Base-by-base conservation (phyloP, 2,113 vertebrate genomes). In the Thamnaconus septentrionalis region DNA sequence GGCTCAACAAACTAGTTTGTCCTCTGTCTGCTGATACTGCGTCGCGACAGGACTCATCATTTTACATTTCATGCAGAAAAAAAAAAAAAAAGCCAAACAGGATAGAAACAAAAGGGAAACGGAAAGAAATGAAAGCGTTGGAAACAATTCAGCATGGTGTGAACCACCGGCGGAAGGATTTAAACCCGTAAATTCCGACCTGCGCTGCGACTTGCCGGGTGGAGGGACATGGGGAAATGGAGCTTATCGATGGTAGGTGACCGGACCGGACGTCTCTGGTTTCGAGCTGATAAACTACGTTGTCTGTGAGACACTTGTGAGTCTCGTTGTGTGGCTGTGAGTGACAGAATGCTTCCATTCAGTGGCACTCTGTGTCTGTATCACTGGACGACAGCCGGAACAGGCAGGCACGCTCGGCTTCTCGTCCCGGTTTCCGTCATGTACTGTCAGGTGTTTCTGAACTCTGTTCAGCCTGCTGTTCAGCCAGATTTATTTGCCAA, bases 231-330 rank as follows among this genome's bases (percentile, higher is more conserved):
- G 90, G 84, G 87, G 0, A 92, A 89, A 83, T 92, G 85, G 80
- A 82, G 90, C 4, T 71, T 91, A 51, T 87, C 91, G 0, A 89
- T 92, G 92, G 92, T 93, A 85, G 56, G 78, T 76, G 12, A 4
- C 41, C 4, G 8, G 1, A 0, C 18, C 43, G n/a, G n/a, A 50
- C 3, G 8, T 5, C 10, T 3, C 8, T 46, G 8, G n/a, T 53
- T 39, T 45, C 8, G 4, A 46, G 10, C 8, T 18, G 10, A 4
- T 12, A 41, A 46, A 3, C 48, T 41, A 12, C n/a, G 18, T n/a
- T 6, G 49, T 41, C 31, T 7, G 40, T 31, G 18, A 6, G 50
- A 7, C 50, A 52, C n/a, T 18, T 11, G 51, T 53, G 54, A 51
- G 42, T 3, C 8, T 59, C 1, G 43, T 59, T 45, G 4, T n/a